Evolutionary conservation across 2,113 vertebrate genomes (phyloP).

Genomic region (Ranitomeya imitator): DNA sequence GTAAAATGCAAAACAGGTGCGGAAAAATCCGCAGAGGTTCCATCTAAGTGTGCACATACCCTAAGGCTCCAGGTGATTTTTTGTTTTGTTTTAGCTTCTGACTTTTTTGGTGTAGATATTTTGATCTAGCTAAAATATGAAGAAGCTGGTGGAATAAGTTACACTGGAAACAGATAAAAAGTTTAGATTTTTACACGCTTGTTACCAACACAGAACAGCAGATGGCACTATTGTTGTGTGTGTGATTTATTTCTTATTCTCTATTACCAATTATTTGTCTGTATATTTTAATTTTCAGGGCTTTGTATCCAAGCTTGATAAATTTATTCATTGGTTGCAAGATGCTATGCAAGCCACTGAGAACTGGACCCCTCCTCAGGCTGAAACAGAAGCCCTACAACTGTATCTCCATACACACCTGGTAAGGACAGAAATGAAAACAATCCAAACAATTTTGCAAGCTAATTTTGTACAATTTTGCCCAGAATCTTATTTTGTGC

Average conservation of each 20-base stretch:
- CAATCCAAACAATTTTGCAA: too few relatives aligned
- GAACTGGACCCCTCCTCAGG: constrained; percentile 92
- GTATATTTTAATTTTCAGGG: constrained; percentile 69
- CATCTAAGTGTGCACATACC: too few relatives aligned
- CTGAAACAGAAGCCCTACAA: constrained; percentile 86
- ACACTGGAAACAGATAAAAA: neutral
- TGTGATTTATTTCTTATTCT: constrained; percentile 50
- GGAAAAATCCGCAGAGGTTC: too few relatives aligned
- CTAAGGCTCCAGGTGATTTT: too few relatives aligned
- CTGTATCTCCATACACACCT: constrained; percentile 96
- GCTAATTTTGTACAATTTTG: neutral
- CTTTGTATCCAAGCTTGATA: constrained; percentile 92
- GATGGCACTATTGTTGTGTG: constrained; percentile 57
- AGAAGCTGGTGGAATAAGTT: too few relatives aligned
- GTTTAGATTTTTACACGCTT: neutral
- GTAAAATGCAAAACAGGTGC: too few relatives aligned
- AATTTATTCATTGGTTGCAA: constrained; percentile 94
- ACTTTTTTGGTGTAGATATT: too few relatives aligned
- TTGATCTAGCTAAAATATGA: too few relatives aligned
- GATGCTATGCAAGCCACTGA: constrained; percentile 93
- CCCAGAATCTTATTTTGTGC: neutral
- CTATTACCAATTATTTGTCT: constrained; percentile 30
- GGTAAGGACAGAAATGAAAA: constrained; percentile 75
- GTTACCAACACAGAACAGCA: neutral
- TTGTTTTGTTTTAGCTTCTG: too few relatives aligned